These are phyloP conservation scores for Toxonevra muliebris DNA, from an alignment of 2,888 invertebrate species.

Conservation along the genomic window DNA sequence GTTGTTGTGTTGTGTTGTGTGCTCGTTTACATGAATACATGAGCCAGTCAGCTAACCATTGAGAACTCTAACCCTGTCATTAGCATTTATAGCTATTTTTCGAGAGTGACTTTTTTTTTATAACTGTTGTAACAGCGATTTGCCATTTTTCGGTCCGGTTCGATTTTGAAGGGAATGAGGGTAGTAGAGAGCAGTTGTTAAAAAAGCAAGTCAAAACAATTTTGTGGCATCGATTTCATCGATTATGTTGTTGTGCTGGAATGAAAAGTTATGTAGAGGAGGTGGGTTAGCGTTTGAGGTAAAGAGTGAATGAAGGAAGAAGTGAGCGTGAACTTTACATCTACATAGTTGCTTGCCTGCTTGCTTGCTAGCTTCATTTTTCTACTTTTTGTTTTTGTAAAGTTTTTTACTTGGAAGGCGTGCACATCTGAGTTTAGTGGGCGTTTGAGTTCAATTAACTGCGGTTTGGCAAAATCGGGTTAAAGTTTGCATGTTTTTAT, in stretches of 20 bases:
- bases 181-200: neutral
- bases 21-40: neutral
- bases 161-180: neutral
- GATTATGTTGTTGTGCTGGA: conserved; percentile 16
- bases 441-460: conserved; percentile 24
- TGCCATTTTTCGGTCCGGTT: neutral
- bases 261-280: neutral
- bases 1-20: neutral
- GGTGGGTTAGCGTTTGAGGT: neutral
- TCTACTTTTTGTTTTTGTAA: too few species aligned
- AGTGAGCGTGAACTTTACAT: too few species aligned
- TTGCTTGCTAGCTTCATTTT: too few species aligned
- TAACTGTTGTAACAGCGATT: neutral
- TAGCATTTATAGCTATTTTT: conserved; percentile 7
- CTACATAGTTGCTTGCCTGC: too few species aligned
- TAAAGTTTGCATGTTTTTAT: conserved; percentile 23
- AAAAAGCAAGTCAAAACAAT: conserved; percentile 12
- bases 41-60: neutral
- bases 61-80: conserved; percentile 3
- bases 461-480: conserved; percentile 9
- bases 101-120: neutral
- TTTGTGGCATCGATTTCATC: conserved; percentile 34
- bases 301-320: too few species aligned
- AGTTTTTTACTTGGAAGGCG: neutral
- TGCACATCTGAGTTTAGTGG: conserved; percentile 10